Base-by-base conservation (phyloP, 2,113 vertebrate species). In the Mustela nigripes region DNA sequence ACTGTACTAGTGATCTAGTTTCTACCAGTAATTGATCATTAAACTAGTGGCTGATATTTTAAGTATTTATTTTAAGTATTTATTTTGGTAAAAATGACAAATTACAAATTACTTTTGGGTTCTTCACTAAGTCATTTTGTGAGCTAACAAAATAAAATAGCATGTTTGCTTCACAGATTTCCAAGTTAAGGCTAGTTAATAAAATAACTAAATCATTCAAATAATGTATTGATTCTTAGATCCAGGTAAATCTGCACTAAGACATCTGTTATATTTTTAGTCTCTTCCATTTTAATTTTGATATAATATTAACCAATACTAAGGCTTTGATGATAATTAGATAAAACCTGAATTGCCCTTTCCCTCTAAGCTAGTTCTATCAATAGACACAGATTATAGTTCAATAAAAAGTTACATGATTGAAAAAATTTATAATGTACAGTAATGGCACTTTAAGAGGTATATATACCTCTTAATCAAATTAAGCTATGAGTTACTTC, bases 401-500 rank as follows among this genome's bases (percentile, higher is more conserved):
- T 97, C 60, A 93, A 56, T 26, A 94, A 42, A 76, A 86, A 74
- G 73, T 60, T 24, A 92, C 4, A 71, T 9, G 39, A 83, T 73
- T 84, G 60, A 86, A 71, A 39, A 88, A 84, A 65, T 31, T 58
- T 88, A 73, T 7, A 94, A 50, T 56, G 39, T 60, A 36, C 0
- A 28, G 10, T 78, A 74, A 62, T 53, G 71, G 63, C 26, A 74
- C n/a, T 11, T 60, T 36, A 81, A 50, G 31, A 11, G 15, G 6
- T 11, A 28, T 11, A 94, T 45, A 16, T 74, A 81, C 11, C 21
- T 78, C 53, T 42, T 83, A 86, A 82, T 92, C 45, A 67, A 81
- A 92, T 94, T 69, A 96, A 95, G 48, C 14, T 95, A 93, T n/a
- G 12, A 92, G 26, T 85, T 78, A 90, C 56, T 94, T 92, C 26